phyloP scores from a whole-genome alignment of 2,888 invertebrate genomes.

The Morpho achilles region DNA sequence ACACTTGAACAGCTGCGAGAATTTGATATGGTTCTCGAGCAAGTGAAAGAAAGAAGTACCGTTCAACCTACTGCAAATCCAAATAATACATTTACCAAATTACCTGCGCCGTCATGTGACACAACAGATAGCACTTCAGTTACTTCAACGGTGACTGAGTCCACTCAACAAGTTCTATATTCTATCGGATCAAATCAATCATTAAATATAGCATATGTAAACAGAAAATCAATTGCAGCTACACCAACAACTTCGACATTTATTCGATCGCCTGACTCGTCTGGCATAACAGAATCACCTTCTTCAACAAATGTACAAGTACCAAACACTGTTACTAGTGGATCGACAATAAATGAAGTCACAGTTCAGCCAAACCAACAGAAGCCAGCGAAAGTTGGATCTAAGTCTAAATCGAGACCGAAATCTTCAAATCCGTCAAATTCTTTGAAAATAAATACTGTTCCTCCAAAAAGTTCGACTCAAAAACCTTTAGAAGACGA shows the following conservation, averaged over 20 bases:
- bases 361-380: slow-evolving; percentile 35
- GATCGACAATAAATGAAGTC: slow-evolving; percentile 42
- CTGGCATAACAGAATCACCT: slow-evolving; percentile 55
- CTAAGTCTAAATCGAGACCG: slow-evolving; percentile 75
- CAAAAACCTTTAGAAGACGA: slow-evolving; percentile 90
- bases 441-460: slow-evolving; percentile 81
- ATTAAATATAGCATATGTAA: slow-evolving; percentile 63
- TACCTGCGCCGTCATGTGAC: slow-evolving; percentile 46
- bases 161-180: slow-evolving; percentile 62
- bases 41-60: slow-evolving; percentile 87
- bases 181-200: slow-evolving; percentile 59
- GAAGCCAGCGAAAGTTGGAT: slow-evolving; percentile 51
- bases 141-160: slow-evolving; percentile 42
- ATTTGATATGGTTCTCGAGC: slow-evolving; percentile 89
- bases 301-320: slow-evolving; percentile 54
- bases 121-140: slow-evolving; percentile 45
- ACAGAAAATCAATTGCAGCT: slow-evolving; percentile 57
- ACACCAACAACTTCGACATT: slow-evolving; percentile 54
- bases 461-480: slow-evolving; percentile 74
- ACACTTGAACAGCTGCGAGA: slow-evolving; percentile 88
- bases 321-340: slow-evolving; percentile 52
- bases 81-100: slow-evolving; percentile 42
- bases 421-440: slow-evolving; percentile 77
- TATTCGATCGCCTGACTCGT: slow-evolving; percentile 65
- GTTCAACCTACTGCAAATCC: slow-evolving; percentile 69